Evolutionary conservation across 2,113 vertebrate genomes (phyloP).

Genomic region (Lophotis ruficrista): DNA sequence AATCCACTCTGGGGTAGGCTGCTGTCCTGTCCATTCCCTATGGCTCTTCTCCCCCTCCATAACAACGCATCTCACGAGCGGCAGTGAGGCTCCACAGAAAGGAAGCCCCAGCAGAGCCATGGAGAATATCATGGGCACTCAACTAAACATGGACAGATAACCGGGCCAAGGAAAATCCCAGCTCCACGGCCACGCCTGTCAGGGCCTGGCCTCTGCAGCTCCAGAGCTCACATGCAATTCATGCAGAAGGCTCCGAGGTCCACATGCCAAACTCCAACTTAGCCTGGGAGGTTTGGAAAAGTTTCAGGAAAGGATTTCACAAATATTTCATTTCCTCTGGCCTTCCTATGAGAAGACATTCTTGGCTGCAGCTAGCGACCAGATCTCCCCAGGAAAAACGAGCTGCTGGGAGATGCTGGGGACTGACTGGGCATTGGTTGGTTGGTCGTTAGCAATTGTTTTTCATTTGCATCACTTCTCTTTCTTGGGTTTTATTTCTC

Average conservation of each 20-base stretch:
- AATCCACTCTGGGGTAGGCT: neutral
- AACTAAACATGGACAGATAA: neutral
- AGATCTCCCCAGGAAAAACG: neutral
- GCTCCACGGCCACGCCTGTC: neutral
- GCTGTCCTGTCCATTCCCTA: neutral
- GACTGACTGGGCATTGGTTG: no score
- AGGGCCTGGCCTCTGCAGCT: neutral
- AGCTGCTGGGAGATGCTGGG: neutral
- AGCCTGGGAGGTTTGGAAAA: conserved; percentile 39
- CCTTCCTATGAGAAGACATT: neutral
- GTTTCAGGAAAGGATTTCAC: conserved; percentile 54
- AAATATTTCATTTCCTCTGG: conserved; percentile 57
- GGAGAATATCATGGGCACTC: neutral
- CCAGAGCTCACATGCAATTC: conserved; percentile 46
- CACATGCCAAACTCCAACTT: conserved; percentile 36
- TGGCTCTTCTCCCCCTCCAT: neutral
- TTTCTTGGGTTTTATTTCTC: no score
- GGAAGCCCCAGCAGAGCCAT: neutral
- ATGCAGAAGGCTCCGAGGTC: conserved; percentile 43
- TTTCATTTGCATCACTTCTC: no score
- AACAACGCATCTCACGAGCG: neutral
- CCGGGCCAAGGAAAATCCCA: neutral
- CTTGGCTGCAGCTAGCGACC: neutral
- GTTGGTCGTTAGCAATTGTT: no score
- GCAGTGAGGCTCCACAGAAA: neutral